A percentile compares a stretch with the other conserved stretches of the same genome.
Evolutionary conservation across 2,888 invertebrate genomes (phyloP).

Genomic region (Cataglyphis rosenhaueri): DNA sequence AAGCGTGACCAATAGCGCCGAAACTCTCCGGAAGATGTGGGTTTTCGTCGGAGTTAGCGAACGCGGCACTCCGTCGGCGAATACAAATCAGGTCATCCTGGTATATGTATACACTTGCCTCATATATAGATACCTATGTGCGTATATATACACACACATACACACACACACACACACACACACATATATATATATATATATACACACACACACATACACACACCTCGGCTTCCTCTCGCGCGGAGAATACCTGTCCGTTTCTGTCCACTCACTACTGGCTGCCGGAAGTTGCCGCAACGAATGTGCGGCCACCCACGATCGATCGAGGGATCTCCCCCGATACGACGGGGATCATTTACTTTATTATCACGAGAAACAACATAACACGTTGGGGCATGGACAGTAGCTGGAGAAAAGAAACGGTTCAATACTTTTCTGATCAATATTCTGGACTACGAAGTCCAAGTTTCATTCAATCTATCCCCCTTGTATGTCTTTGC

Average conservation of each 20-base stretch:
- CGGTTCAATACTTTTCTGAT: neutral
- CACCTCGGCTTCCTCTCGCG: constrained; percentile 7
- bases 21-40: constrained; percentile 72
- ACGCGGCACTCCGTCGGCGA: constrained; percentile 69
- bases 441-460: neutral
- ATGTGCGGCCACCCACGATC: constrained; percentile 60
- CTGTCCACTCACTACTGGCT: constrained; percentile 39
- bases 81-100: constrained; percentile 73
- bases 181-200: no score
- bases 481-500: neutral
- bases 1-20: constrained; percentile 65
- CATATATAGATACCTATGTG: neutral
- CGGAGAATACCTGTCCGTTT: constrained; percentile 57
- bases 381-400: neutral
- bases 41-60: constrained; percentile 77
- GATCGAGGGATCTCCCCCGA: constrained; percentile 59
- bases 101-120: constrained; percentile 33
- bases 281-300: constrained; percentile 61
- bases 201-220: neutral
- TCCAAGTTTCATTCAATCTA: constrained; percentile 1
- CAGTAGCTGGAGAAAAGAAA: neutral
- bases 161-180: neutral
- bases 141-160: neutral
- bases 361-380: constrained; percentile 12
- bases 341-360: constrained; percentile 25